Percentiles rank a stretch among this genome's conserved stretches.
Evolutionary conservation across 2,888 invertebrate genomes (phyloP).

Genomic region (Drosophila limbata): DNA sequence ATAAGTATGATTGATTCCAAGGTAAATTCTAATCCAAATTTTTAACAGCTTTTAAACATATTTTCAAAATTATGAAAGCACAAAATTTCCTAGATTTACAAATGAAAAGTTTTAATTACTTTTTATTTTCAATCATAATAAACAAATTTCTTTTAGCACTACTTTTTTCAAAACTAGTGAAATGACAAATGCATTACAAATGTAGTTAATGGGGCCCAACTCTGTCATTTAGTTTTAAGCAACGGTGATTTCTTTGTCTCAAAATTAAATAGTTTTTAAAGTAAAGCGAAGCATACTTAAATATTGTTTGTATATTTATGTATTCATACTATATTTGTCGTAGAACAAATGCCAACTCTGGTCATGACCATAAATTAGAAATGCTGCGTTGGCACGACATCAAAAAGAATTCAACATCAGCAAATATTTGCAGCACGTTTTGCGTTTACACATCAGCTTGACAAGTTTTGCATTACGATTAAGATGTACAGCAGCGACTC

Average conservation of each 20-base stretch:
- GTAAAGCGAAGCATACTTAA: not conserved
- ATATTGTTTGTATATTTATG: not conserved
- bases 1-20: too few species aligned
- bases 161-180: too few species aligned
- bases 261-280: not conserved
- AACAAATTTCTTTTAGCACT: too few species aligned
- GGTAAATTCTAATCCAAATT: too few species aligned
- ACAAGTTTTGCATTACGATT: constrained; percentile 81
- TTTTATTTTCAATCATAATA: too few species aligned
- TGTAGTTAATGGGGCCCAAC: too few species aligned
- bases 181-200: too few species aligned
- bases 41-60: too few species aligned
- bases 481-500: constrained; percentile 72
- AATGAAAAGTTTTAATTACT: too few species aligned
- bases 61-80: too few species aligned
- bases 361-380: constrained; percentile 71
- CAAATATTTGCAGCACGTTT: constrained; percentile 79
- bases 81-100: too few species aligned
- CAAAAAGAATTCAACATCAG: constrained; percentile 60
- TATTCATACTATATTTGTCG: not conserved
- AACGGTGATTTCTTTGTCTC: not conserved
- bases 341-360: constrained; percentile 12
- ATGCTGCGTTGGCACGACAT: constrained; percentile 60
- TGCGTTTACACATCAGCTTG: constrained; percentile 80
- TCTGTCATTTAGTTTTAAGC: too few species aligned